phyloP scores from a whole-genome alignment of 2,888 invertebrate species.

The Zaprionus lineosus region DNA sequence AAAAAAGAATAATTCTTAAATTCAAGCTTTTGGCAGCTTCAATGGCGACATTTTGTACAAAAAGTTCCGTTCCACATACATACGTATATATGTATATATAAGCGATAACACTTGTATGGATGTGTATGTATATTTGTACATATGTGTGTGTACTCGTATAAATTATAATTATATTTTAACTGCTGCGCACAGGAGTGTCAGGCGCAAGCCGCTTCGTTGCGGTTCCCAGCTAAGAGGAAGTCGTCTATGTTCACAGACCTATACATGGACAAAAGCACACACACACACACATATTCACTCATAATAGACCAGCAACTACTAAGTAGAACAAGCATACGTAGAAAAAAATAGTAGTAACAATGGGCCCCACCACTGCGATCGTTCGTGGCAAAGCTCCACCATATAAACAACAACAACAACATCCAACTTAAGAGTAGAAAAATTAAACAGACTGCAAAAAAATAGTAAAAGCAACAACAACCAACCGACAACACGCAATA shows the following conservation, averaged over 20 bases:
- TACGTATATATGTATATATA: no score
- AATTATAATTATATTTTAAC: not conserved
- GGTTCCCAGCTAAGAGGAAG: constrained; percentile 37
- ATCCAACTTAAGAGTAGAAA: constrained; percentile 68
- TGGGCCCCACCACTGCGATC: constrained; percentile 51
- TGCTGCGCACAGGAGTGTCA: not conserved
- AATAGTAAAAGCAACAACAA: constrained; percentile 35
- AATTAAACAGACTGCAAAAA: constrained; percentile 72
- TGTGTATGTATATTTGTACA: no score
- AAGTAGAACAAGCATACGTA: constrained; percentile 61
- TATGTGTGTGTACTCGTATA: no score
- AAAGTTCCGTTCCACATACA: no score
- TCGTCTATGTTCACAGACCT: constrained; percentile 12
- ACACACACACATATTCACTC: constrained; percentile 3
- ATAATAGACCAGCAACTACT: constrained; percentile 64
- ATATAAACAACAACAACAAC: constrained; percentile 38
- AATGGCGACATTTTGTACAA: no score
- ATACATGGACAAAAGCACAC: not conserved
- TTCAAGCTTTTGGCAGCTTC: no score
- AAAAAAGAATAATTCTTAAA: no score
- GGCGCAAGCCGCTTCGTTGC: not conserved
- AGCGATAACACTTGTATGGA: no score
- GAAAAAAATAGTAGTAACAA: constrained; percentile 52
- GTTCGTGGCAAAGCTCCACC: constrained; percentile 68
- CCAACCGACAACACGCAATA: constrained; percentile 81